These are phyloP conservation scores for Dolichopus griseipennis DNA, from an alignment of 2,888 invertebrate genomes.

Conservation along the genomic window DNA sequence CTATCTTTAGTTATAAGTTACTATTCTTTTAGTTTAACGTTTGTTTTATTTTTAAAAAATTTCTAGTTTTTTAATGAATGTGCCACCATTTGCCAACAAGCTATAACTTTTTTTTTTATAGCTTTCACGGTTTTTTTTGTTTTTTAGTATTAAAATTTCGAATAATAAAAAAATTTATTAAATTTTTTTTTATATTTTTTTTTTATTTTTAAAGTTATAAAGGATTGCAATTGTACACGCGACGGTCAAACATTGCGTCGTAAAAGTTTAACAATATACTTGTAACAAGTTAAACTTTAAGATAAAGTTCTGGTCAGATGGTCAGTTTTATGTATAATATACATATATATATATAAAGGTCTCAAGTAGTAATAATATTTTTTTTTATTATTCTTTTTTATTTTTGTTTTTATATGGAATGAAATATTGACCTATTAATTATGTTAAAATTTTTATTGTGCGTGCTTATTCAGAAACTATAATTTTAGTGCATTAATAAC, in stretches of 20 bases:
- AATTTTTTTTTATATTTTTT: no score
- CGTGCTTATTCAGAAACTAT: neutral
- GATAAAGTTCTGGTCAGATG: conserved; percentile 1
- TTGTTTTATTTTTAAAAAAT: no score
- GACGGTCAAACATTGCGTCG: neutral
- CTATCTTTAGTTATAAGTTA: no score
- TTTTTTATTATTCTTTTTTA: neutral
- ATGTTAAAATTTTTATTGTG: neutral
- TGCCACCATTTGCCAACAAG: no score
- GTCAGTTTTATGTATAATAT: neutral
- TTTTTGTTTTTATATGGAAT: neutral
- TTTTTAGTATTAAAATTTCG: no score
- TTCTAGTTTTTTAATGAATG: no score
- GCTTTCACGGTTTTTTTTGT: neutral
- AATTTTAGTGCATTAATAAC: neutral
- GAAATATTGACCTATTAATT: conserved; percentile 4
- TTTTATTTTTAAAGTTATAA: neutral
- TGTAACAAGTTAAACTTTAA: neutral
- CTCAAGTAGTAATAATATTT: neutral
- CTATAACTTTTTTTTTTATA: neutral
- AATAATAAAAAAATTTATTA: no score
- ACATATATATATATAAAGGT: no score
- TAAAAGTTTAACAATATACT: neutral
- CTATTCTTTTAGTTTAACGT: no score
- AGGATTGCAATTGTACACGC: conserved; percentile 1